A percentile compares a stretch with the other conserved stretches of the same genome.
phyloP scores from a whole-genome alignment of 2,797 vertebrate species.

The Pygocentrus nattereri region DNA sequence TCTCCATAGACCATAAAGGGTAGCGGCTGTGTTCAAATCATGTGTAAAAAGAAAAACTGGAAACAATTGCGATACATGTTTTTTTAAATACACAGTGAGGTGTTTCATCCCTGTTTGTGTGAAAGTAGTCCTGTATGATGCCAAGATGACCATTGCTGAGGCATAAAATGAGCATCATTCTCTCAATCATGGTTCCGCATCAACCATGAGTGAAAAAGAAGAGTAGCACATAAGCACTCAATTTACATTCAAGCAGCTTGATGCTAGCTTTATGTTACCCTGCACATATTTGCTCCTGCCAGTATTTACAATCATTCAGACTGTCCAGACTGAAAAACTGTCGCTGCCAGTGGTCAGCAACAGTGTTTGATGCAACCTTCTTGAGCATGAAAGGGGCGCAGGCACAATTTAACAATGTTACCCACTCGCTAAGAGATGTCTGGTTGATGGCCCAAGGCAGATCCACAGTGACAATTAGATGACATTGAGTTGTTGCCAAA shows the following conservation, averaged over 20 bases:
- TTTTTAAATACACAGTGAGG: too few relatives aligned
- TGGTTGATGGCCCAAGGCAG: constrained; percentile 52
- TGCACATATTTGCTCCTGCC: not conserved
- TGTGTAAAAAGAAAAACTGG: too few relatives aligned
- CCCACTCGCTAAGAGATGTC: constrained; percentile 32
- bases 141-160: too few relatives aligned
- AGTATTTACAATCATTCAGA: not conserved
- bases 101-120: too few relatives aligned
- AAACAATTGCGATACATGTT: too few relatives aligned
- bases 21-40: too few relatives aligned
- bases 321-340: not conserved
- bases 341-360: not conserved
- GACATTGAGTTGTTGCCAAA: constrained; percentile 52
- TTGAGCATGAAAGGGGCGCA: constrained; percentile 23
- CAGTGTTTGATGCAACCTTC: constrained; percentile 23
- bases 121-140: too few relatives aligned
- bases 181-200: too few relatives aligned
- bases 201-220: not conserved
- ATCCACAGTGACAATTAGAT: constrained; percentile 52
- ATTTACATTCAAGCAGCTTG: not conserved
- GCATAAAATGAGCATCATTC: too few relatives aligned
- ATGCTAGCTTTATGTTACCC: not conserved
- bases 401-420: constrained; percentile 44
- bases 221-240: too few relatives aligned
- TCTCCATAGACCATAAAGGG: too few relatives aligned